A percentile compares a stretch with the other conserved stretches of the same genome.
These are phyloP conservation scores for Lophotis ruficrista DNA, from an alignment of 2,113 vertebrate genomes.

Conservation along the genomic window DNA sequence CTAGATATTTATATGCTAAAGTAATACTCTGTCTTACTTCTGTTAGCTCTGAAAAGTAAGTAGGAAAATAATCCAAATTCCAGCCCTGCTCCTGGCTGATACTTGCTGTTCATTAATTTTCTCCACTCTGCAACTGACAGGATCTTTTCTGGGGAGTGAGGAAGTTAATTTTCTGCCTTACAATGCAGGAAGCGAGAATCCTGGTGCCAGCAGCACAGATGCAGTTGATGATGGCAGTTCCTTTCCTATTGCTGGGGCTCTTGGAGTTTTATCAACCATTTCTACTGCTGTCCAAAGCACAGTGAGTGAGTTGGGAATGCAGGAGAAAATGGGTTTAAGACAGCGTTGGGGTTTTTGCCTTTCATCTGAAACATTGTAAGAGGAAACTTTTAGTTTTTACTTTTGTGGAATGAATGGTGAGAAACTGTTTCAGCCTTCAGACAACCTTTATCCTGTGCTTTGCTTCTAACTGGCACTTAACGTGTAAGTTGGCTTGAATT, in stretches of 20 bases:
- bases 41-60: not conserved
- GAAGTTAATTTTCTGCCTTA: constrained; percentile 8
- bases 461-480: not conserved
- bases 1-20: not conserved
- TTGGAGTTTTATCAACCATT: constrained; percentile 91
- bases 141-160: not conserved
- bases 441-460: not conserved
- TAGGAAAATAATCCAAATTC: not conserved
- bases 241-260: constrained; percentile 76
- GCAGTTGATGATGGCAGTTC: constrained; percentile 58
- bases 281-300: constrained; percentile 92
- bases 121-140: not conserved
- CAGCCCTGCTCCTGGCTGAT: not conserved
- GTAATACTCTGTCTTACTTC: not conserved
- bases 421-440: not conserved
- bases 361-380: not conserved
- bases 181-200: constrained; percentile 54
- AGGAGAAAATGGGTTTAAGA: not conserved
- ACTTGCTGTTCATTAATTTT: not conserved
- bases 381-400: not conserved
- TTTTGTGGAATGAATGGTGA: not conserved
- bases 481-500: not conserved
- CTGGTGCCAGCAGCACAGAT: not conserved
- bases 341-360: not conserved
- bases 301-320: constrained; percentile 77